These are phyloP conservation scores for Scatophagus argus DNA, from an alignment of 2,113 vertebrate genomes.

Conservation along the genomic window DNA sequence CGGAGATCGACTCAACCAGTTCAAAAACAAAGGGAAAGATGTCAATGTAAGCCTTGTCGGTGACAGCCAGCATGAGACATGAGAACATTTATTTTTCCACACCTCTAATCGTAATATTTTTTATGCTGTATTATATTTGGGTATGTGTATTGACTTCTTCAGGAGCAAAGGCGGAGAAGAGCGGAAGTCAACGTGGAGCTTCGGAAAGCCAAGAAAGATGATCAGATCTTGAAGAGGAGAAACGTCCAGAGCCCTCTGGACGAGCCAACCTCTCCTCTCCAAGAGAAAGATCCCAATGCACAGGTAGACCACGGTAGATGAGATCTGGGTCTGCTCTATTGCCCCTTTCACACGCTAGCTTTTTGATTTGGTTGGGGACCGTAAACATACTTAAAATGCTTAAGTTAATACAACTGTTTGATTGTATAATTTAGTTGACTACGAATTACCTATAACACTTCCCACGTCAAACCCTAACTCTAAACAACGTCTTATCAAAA, in stretches of 20 bases:
- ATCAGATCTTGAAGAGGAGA: conserved; percentile 93
- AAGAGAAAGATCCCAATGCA: conserved; percentile 85
- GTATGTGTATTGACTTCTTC: background rate
- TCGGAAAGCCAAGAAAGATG: conserved; percentile 94
- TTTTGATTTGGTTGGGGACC: background rate
- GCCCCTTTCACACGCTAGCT: background rate
- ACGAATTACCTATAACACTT: background rate
- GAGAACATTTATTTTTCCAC: rapidly evolving
- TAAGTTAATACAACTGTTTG: background rate
- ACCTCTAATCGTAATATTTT: too few species aligned
- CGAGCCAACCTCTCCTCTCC: conserved; percentile 87
- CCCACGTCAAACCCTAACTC: too few species aligned
- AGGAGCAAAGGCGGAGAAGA: conserved; percentile 91
- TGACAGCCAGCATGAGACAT: too few species aligned
- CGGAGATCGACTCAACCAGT: conserved; percentile 87
- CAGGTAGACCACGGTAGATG: conserved; percentile 76
- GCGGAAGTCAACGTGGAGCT: conserved; percentile 93
- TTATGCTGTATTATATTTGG: background rate
- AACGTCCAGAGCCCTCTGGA: conserved; percentile 89
- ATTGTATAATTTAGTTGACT: background rate
- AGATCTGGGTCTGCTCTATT: background rate
- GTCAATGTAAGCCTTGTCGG: conserved; percentile 63
- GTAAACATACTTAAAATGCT: background rate
- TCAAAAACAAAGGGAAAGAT: conserved; percentile 96
- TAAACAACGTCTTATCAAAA: background rate